phyloP scores from a whole-genome alignment of 2,797 vertebrate genomes.

The Ispidina picta region DNA sequence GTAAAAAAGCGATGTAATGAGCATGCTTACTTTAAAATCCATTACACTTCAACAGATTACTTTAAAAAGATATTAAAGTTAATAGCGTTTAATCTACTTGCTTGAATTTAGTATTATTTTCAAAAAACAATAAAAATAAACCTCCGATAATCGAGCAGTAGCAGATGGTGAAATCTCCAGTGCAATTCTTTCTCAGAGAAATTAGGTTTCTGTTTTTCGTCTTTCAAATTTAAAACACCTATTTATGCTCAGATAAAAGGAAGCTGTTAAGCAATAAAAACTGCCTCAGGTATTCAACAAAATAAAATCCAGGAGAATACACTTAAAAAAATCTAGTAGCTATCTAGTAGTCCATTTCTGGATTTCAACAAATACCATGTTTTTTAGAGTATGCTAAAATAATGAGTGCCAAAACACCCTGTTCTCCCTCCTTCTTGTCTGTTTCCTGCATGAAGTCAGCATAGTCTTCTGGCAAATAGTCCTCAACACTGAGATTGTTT shows the following conservation, averaged over 20 bases:
- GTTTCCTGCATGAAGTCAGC: neutral
- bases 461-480: neutral
- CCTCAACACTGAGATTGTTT: neutral
- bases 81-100: conserved; percentile 76
- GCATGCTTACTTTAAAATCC: conserved; percentile 74
- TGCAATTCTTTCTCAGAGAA: conserved; percentile 50
- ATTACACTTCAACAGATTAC: conserved; percentile 72
- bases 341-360: neutral
- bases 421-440: neutral
- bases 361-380: neutral
- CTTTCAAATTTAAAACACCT: conserved; percentile 27
- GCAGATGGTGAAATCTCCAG: conserved; percentile 62
- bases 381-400: neutral
- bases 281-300: neutral
- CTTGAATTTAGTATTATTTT: conserved; percentile 62
- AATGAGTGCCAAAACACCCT: neutral
- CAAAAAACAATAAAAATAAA: conserved; percentile 63
- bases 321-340: neutral
- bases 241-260: conserved; percentile 15
- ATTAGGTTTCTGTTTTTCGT: neutral
- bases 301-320: neutral
- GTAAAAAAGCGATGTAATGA: conserved; percentile 70
- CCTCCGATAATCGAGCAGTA: conserved; percentile 53
- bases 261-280: conserved; percentile 27
- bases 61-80: conserved; percentile 74